phyloP scores from a whole-genome alignment of 2,888 invertebrate species.

The Trissoscelio sp. region DNA sequence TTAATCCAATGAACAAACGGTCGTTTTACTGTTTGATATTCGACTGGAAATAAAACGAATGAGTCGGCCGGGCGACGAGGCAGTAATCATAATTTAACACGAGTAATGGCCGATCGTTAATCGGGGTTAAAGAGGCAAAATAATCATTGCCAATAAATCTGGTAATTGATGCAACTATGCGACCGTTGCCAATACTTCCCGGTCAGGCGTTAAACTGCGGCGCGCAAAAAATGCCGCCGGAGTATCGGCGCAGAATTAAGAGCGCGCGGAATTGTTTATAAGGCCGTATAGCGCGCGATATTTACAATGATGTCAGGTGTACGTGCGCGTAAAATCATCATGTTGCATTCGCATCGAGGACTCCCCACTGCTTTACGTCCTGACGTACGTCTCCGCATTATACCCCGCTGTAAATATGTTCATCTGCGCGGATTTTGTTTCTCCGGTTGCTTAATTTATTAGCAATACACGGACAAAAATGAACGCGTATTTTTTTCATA shows the following conservation, averaged over 20 bases:
- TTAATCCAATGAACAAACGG: slow-evolving; percentile 62
- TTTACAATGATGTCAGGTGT: slow-evolving; percentile 81
- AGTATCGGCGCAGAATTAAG: slow-evolving; percentile 71
- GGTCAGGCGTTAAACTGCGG: slow-evolving; percentile 46
- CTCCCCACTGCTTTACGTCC: slow-evolving; percentile 81
- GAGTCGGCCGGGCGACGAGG: slow-evolving; percentile 53
- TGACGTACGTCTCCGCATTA: slow-evolving; percentile 77
- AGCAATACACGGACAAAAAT: slow-evolving; percentile 51
- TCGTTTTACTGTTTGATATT: slow-evolving; percentile 64
- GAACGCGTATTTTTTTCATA: slow-evolving; percentile 52
- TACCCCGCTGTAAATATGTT: slow-evolving; percentile 78
- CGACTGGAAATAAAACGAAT: slow-evolving; percentile 51
- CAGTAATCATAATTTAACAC: slow-evolving; percentile 66
- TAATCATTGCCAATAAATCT: slow-evolving; percentile 65
- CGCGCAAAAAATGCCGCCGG: slow-evolving; percentile 30
- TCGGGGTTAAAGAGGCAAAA: slow-evolving; percentile 66
- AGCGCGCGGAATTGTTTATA: slow-evolving; percentile 77
- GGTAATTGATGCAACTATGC: slow-evolving; percentile 65
- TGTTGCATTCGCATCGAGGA: slow-evolving; percentile 75
- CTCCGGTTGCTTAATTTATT: slow-evolving; percentile 71
- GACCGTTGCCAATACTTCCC: slow-evolving; percentile 62
- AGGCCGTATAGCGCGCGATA: slow-evolving; percentile 81
- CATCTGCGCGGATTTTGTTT: slow-evolving; percentile 75
- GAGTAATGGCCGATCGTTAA: slow-evolving; percentile 66
- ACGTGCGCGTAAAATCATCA: slow-evolving; percentile 75